Percentiles rank a stretch among this genome's conserved stretches.
Evolutionary conservation across 2,113 vertebrate genomes (phyloP).

Genomic region (Leuciscus idus): DNA sequence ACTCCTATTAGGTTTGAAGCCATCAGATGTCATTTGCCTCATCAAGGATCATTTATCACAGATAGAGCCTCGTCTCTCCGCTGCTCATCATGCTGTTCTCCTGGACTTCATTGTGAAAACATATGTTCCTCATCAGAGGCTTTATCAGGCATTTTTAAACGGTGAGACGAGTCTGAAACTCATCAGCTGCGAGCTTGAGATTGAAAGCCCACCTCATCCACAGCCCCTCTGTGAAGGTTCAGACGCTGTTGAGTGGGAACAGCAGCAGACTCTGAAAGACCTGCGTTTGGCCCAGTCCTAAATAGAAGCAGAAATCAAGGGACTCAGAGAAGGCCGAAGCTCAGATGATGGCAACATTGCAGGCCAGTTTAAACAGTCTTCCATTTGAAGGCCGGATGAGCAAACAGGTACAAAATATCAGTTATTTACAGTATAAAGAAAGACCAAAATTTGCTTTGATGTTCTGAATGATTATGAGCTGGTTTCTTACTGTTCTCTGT

Average conservation of each 20-base stretch:
- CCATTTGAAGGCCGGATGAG: conserved; percentile 14
- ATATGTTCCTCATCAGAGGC: conserved; percentile 56
- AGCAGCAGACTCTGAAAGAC: conserved; percentile 27
- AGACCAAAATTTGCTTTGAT: neutral
- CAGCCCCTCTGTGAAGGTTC: conserved; percentile 55
- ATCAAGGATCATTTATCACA: conserved; percentile 53
- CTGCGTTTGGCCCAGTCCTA: conserved; percentile 17
- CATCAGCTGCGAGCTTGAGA: conserved; percentile 54
- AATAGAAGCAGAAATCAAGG: conserved; percentile 32
- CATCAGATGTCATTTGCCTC: conserved; percentile 36
- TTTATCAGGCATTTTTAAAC: conserved; percentile 63
- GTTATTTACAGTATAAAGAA: neutral
- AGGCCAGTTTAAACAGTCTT: conserved; percentile 27
- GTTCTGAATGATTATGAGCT: neutral
- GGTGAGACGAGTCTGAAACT: conserved; percentile 6
- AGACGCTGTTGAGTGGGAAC: conserved; percentile 54
- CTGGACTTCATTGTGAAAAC: conserved; percentile 55
- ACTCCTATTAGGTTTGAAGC: conserved; percentile 54
- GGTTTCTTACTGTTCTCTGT: neutral
- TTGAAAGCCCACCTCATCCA: conserved; percentile 62
- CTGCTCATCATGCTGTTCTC: conserved; percentile 54
- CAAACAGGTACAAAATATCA: conserved; percentile 49
- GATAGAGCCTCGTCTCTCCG: conserved; percentile 54
- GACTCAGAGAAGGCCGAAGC: conserved; percentile 31
- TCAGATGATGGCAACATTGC: conserved; percentile 16